Conservation (phyloP, 2,888 invertebrate species). For the Mesorhabditis sp. region DNA sequence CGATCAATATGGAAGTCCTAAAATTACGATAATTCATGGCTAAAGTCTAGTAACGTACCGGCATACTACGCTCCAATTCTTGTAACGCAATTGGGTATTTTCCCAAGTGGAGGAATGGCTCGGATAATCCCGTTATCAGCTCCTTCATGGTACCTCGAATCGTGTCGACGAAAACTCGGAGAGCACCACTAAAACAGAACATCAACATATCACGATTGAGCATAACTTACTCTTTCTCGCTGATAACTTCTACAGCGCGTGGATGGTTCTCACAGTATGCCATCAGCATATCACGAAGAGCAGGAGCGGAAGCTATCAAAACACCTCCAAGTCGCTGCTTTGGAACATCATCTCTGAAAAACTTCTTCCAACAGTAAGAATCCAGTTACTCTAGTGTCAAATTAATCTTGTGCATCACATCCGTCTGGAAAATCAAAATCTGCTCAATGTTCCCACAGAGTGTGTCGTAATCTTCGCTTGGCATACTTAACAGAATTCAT, state of each 20-base stretch:
- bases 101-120: conserved; percentile 88
- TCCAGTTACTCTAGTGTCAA: conserved; percentile 7
- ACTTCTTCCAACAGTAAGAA: not conserved
- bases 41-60: conserved; percentile 59
- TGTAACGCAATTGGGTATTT: conserved; percentile 82
- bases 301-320: conserved; percentile 72
- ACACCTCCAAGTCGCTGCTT: conserved; percentile 85
- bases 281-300: conserved; percentile 75
- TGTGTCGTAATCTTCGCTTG: conserved; percentile 68
- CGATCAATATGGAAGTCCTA: conserved; percentile 85
- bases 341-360: conserved; percentile 53
- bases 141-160: conserved; percentile 83
- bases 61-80: conserved; percentile 89
- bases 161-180: conserved; percentile 73
- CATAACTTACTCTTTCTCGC: conserved; percentile 76
- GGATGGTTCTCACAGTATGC: conserved; percentile 90
- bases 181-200: conserved; percentile 16
- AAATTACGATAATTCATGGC: conserved; percentile 12
- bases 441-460: conserved; percentile 84
- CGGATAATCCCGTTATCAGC: conserved; percentile 84
- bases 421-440: conserved; percentile 79
- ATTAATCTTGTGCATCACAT: conserved; percentile 66
- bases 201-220: not conserved
- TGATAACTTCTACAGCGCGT: conserved; percentile 84
- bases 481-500: conserved; percentile 19